phyloP scores from a whole-genome alignment of 2,888 invertebrate genomes.

The Agapostemon virescens region DNA sequence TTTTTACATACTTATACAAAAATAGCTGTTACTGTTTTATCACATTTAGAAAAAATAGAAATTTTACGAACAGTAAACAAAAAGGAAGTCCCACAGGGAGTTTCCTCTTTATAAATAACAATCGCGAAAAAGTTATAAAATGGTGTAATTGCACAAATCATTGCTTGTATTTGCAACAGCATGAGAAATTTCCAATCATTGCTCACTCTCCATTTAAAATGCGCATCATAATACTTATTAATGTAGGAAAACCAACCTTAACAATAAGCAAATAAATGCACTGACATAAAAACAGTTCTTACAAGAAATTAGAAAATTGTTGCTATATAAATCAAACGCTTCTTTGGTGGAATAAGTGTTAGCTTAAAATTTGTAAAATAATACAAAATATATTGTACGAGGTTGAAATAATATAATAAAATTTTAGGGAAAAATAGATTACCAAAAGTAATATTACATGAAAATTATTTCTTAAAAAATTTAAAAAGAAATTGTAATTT shows the following conservation, averaged over 20 bases:
- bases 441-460: neutral
- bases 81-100: slow-evolving; percentile 54
- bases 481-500: neutral
- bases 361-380: slow-evolving; percentile 40
- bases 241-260: slow-evolving; percentile 10
- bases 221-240: slow-evolving; percentile 23
- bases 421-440: slow-evolving; percentile 14
- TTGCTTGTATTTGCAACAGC: slow-evolving; percentile 35
- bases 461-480: neutral
- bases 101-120: slow-evolving; percentile 52
- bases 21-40: slow-evolving; percentile 72
- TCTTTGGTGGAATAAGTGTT: slow-evolving; percentile 57
- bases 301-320: slow-evolving; percentile 22
- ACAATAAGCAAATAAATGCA: slow-evolving; percentile 3
- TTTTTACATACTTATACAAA: slow-evolving; percentile 70
- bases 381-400: slow-evolving; percentile 24
- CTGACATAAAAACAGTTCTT: slow-evolving; percentile 5
- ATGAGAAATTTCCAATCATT: slow-evolving; percentile 23
- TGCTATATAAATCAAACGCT: slow-evolving; percentile 31
- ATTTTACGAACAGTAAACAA: slow-evolving; percentile 53
- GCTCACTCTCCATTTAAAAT: slow-evolving; percentile 16
- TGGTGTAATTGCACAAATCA: slow-evolving; percentile 49
- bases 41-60: slow-evolving; percentile 66
- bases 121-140: slow-evolving; percentile 53
- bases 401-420: slow-evolving; percentile 12